Conservation (phyloP, 2,113 vertebrate species). For the Procavia capensis region DNA sequence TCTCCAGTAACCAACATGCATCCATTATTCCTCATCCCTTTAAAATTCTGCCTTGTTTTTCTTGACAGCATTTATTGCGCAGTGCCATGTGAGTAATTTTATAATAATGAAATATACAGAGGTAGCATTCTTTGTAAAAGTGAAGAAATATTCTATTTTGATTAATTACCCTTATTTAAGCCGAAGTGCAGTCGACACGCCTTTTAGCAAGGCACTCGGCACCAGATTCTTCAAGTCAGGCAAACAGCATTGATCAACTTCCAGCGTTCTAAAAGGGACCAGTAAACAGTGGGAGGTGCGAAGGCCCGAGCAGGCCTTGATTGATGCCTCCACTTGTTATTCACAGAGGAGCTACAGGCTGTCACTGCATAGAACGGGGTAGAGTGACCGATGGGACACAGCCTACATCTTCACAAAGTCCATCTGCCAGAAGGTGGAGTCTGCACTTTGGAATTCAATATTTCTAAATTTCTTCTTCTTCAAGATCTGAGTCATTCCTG, state of each 20-base stretch:
- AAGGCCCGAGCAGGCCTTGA: neutral
- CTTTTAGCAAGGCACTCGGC: neutral
- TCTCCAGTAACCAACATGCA: neutral
- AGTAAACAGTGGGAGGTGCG: neutral
- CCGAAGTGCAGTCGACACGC: neutral
- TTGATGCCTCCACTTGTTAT: neutral
- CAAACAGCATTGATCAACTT: neutral
- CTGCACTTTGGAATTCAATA: neutral
- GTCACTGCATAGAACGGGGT: neutral
- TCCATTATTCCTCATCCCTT: neutral
- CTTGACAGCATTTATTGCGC: neutral
- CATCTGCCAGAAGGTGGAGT: neutral
- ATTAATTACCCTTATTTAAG: neutral
- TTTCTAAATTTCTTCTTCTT: slow-evolving; percentile 37
- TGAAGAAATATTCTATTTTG: neutral
- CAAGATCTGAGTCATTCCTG: slow-evolving; percentile 68
- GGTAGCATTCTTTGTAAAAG: slow-evolving; percentile 10
- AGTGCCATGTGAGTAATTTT: neutral
- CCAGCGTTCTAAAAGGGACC: neutral
- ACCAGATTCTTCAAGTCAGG: slow-evolving; percentile 24
- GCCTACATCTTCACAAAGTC: neutral
- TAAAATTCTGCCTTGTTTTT: slow-evolving; percentile 23
- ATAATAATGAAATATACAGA: neutral
- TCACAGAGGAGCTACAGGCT: neutral
- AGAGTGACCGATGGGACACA: neutral